Base-by-base conservation (phyloP, 2,113 vertebrate species). In the Engraulis encrasicolus region DNA sequence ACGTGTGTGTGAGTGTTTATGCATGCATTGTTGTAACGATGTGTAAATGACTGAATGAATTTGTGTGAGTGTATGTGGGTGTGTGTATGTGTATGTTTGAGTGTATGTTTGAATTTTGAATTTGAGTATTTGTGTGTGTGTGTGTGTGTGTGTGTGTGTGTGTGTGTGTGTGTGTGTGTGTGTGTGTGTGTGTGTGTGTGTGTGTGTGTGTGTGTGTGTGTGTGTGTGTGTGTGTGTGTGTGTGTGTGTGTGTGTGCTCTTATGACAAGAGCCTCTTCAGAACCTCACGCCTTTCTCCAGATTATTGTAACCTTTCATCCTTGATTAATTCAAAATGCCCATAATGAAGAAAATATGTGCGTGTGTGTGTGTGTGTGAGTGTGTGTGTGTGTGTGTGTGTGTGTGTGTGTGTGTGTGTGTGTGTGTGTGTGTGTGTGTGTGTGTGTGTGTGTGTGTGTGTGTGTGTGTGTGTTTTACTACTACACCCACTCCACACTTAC, bases 241-340 rank as follows among this genome's bases (percentile, higher is more conserved):
- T 45, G 40, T 45, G 40, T 45, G 40, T 81, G 1, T 23, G n/a
- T 58, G 58, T 66, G 58, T 78, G 82, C 74, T 40, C 23, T 84
- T 83, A 20, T 81, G 34, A 86, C 58, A 83, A 85, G 66, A 49
- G 82, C 31, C 71, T 66, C 50, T 81, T 84, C 15, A 84, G 40
- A 40, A 27, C 66, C 79, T 83, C 37, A 84, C 80, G 66, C 49
- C 82, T 81, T 80, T 23, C n/a, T 45, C 38, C 81, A 37, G 81
- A 61, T 66, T 78, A 77, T 82, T 81, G 52, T 58, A 80, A 79
- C 79, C 79, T 81, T 78, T 81, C 38, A 84, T 71, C 79, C 18
- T 1, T 0, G 61, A 50, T 61, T 82, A 66, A 48, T 79, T 45
- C 40, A 79, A 48, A 20, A 79, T 20, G 49, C 20, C 48, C 37